phyloP scores from a whole-genome alignment of 2,888 invertebrate genomes.

The Cerastis leucographa region DNA sequence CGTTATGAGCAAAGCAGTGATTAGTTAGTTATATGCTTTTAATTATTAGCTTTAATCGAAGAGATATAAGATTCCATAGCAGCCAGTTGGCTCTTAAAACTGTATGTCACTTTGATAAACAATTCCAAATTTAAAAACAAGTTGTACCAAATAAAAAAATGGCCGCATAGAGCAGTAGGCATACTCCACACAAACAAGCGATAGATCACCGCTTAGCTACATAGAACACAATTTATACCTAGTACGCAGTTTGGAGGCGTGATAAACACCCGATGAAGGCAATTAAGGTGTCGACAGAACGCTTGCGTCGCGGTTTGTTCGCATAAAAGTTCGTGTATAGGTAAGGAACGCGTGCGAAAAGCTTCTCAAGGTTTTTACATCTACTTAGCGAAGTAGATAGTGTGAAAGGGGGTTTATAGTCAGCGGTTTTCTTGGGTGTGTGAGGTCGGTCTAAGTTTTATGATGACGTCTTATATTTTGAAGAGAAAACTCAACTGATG shows the following conservation, averaged over 20 bases:
- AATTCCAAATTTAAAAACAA: not conserved
- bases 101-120: too few species aligned
- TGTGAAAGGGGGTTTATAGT: not conserved
- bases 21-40: too few species aligned
- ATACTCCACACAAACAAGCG: constrained; percentile 48
- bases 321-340: constrained; percentile 49
- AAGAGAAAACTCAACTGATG: not conserved
- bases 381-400: constrained; percentile 26
- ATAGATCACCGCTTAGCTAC: constrained; percentile 52
- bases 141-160: not conserved
- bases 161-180: constrained; percentile 20
- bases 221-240: constrained; percentile 47
- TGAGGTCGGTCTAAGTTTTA: not conserved
- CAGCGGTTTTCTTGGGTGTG: constrained; percentile 27
- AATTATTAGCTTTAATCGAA: too few species aligned
- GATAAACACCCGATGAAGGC: constrained; percentile 65
- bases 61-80: too few species aligned
- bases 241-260: constrained; percentile 60
- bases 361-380: constrained; percentile 28
- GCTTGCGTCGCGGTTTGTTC: constrained; percentile 57
- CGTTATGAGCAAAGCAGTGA: too few species aligned
- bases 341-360: constrained; percentile 34
- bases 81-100: too few species aligned
- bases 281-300: constrained; percentile 62
- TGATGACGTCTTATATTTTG: too few species aligned